Evolutionary conservation across 1,140 invertebrate genomes (phyloP).

Genomic region (Temnothorax nylanderi): DNA sequence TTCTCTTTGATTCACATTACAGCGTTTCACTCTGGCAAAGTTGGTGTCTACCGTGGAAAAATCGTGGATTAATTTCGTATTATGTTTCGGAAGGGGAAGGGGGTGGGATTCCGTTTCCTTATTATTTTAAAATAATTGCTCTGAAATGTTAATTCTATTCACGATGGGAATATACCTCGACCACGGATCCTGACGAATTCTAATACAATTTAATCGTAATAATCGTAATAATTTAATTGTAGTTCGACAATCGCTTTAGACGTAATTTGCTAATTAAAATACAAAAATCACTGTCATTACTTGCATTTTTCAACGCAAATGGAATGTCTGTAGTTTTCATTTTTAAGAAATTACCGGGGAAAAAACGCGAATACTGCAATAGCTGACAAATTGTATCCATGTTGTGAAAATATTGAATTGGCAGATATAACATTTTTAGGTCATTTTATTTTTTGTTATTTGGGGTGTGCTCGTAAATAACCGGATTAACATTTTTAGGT

Average conservation of each 20-base stretch:
- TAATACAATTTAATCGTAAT: not conserved
- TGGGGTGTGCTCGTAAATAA: not conserved
- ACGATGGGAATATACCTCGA: not conserved
- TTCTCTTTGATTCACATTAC: constrained; percentile 55
- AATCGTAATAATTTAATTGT: not conserved
- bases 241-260: not conserved
- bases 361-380: not conserved
- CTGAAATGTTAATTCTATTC: not conserved
- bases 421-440: not conserved
- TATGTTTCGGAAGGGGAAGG: not conserved
- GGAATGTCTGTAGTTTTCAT: not conserved
- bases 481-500: not conserved
- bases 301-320: not conserved
- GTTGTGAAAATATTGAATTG: not conserved
- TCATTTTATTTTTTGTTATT: not conserved
- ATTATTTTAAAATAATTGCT: not conserved
- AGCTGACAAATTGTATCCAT: not conserved
- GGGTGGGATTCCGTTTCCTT: not conserved
- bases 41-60: constrained; percentile 51
- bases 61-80: constrained; percentile 16
- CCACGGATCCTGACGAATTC: not conserved
- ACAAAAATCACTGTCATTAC: not conserved
- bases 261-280: not conserved
- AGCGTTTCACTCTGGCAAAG: not conserved
- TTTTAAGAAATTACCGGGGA: not conserved